phyloP scores from a whole-genome alignment of 2,888 invertebrate species.

The Microplitis deprimator region DNA sequence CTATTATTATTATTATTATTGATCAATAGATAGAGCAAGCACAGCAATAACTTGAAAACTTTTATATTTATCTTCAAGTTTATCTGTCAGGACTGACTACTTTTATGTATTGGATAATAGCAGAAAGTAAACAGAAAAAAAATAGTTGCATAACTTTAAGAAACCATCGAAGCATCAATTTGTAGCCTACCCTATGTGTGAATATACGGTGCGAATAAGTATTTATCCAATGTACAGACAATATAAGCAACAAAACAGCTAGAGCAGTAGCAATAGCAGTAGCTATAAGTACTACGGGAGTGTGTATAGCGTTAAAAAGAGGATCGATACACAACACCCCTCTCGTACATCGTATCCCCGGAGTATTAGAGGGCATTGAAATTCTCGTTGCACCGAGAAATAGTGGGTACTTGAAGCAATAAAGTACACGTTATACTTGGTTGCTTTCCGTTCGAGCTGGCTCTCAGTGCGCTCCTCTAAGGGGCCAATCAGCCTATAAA shows the following conservation, averaged over 20 bases:
- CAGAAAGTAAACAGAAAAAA: neutral
- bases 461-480: neutral
- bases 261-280: neutral
- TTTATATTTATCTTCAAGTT: neutral
- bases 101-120: neutral
- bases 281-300: neutral
- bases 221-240: neutral
- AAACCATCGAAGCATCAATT: neutral
- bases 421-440: conserved; percentile 48
- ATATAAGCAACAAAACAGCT: neutral
- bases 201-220: neutral
- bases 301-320: neutral
- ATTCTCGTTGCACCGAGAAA: conserved; percentile 49
- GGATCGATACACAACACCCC: conserved; percentile 46
- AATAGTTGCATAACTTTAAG: neutral
- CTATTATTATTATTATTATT: neutral
- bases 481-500: conserved; percentile 38
- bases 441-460: conserved; percentile 33
- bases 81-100: neutral
- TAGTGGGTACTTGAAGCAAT: conserved; percentile 47
- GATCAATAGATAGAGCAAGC: neutral
- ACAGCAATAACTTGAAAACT: neutral
- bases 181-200: neutral
- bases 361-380: conserved; percentile 49
- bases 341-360: conserved; percentile 49